phyloP scores from a whole-genome alignment of 2,888 invertebrate species.

The Heliconius ismenius region DNA sequence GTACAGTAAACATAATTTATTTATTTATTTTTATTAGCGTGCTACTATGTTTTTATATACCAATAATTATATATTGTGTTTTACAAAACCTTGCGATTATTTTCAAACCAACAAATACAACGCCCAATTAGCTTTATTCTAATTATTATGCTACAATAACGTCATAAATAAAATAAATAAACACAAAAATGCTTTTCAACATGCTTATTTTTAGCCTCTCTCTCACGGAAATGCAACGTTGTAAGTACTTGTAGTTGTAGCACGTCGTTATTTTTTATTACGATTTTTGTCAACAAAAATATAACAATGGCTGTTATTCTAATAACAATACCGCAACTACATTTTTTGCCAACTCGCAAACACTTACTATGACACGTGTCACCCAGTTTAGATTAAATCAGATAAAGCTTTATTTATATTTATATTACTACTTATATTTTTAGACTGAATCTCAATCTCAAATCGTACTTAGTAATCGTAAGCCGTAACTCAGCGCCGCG shows the following conservation, averaged over 20 bases:
- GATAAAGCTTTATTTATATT: background rate
- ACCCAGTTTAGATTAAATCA: background rate
- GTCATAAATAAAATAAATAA: constrained; percentile 4
- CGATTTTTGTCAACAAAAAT: background rate
- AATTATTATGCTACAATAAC: background rate
- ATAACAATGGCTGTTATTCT: background rate
- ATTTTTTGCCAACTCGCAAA: background rate
- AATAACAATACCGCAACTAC: background rate
- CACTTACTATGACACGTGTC: background rate
- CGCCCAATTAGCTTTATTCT: background rate
- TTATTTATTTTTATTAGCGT: too few relatives aligned
- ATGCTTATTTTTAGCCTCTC: constrained; percentile 2
- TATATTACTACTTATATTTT: background rate
- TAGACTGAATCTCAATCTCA: background rate
- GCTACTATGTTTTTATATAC: too few relatives aligned
- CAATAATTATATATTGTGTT: too few relatives aligned
- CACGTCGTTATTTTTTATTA: constrained; percentile 9
- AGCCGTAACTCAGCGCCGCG: too few relatives aligned
- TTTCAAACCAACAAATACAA: background rate
- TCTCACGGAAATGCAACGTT: constrained; percentile 1
- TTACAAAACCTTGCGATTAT: background rate
- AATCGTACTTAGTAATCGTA: background rate
- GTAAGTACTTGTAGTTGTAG: background rate
- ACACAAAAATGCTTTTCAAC: background rate
- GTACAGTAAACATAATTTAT: too few relatives aligned